Evolutionary conservation across 1,140 invertebrate genomes (phyloP), one percentile per base, ranked within the genome.

Genomic region (Lepidurus apus): DNA sequence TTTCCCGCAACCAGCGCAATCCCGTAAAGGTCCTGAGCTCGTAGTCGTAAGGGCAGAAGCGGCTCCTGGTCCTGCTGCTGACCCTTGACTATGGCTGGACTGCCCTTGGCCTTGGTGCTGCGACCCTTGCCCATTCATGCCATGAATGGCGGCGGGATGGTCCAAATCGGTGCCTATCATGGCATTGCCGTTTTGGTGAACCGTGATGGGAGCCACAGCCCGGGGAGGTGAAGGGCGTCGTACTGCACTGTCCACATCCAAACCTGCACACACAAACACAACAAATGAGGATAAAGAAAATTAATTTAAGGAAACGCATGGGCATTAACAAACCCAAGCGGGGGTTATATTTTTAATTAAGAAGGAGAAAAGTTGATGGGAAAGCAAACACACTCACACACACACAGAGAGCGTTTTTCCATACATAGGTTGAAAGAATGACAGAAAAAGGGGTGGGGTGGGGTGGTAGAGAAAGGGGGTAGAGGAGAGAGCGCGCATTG

Each of bases 1-100:
- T 81, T 87, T 85, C 79, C 87, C 85, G 81, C 87, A 88, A 1
- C 85, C 85, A 11, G 85, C 83, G 81, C 87, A 88, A 65, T 65
- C 53, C 53, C 53, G 53, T 21, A 65, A 65, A 21, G 53, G 53
- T 11, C 53, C 53, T 7, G 53, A 13, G 53, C 17, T 65, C 17
- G 45, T 47, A 17, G 53, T 65, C 17, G 53, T 65, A 65, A 65
- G 6, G 53, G 53, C 53, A 34, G 34, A 34, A 34, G 34, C 34
- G 34, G 34, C 34, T 34, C 34, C 34, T 34, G 34, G 34, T 34
- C 34, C 34, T 3, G 34, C 34, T 3, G 34, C 34, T 34, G 34
- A 34, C 34, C 34, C 34, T 34, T 34, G 34, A 4, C 34, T 34
- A 34, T 34, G 34, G 34, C 34, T 34, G 53, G 53, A 17, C 21